phyloP scores from a whole-genome alignment of 2,113 vertebrate genomes.

The Uropsilus gracilis region DNA sequence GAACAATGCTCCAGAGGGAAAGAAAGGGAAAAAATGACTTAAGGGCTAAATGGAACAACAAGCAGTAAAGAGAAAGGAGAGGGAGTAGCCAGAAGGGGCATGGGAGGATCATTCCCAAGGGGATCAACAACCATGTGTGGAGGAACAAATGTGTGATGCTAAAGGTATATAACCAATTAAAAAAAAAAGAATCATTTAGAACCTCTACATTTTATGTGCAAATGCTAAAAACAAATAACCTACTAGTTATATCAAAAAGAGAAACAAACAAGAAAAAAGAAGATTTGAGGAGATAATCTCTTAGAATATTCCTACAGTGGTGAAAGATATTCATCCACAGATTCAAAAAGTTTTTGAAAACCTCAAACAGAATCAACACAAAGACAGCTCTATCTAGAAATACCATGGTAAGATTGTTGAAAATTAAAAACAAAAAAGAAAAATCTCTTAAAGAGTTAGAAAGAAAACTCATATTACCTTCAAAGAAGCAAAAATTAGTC shows the following conservation, averaged over 20 bases:
- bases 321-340: background rate
- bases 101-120: no score
- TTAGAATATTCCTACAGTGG: background rate
- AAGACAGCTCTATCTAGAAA: background rate
- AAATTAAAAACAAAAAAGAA: conserved; percentile 2
- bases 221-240: background rate
- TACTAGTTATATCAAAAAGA: background rate
- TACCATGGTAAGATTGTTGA: background rate
- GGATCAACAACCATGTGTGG: no score
- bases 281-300: background rate
- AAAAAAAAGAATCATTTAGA: background rate
- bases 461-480: background rate
- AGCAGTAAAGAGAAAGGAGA: no score
- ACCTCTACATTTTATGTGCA: background rate
- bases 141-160: no score
- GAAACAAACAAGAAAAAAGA: background rate
- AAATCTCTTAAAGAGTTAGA: background rate
- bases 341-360: background rate
- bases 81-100: no score
- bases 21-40: no score
- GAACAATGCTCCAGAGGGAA: no score
- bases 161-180: no score
- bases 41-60: no score
- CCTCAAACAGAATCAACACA: background rate
- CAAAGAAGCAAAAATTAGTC: background rate